phyloP scores from a whole-genome alignment of 2,888 invertebrate genomes.

The Mystacides longicornis region DNA sequence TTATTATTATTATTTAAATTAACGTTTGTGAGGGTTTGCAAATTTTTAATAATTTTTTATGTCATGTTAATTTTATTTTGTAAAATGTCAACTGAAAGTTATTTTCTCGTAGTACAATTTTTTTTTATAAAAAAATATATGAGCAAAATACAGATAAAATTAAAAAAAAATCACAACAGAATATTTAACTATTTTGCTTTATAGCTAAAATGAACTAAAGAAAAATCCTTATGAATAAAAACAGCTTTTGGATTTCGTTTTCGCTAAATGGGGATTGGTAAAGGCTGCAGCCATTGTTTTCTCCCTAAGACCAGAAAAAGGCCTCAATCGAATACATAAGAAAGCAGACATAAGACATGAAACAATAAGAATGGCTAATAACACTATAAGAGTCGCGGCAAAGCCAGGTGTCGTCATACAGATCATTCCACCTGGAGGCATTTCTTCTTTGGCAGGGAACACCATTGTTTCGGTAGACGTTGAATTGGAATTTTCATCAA shows the following conservation, averaged over 20 bases:
- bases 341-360: conserved; percentile 83
- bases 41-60: no score
- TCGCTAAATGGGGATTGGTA: conserved; percentile 28
- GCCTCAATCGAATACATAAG: conserved; percentile 72
- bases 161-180: background rate
- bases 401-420: conserved; percentile 95
- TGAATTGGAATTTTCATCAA: conserved; percentile 59
- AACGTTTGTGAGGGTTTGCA: no score
- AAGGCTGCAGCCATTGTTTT: conserved; percentile 44
- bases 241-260: conserved; percentile 50
- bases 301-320: conserved; percentile 53
- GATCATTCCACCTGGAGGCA: conserved; percentile 53
- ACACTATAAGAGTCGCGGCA: conserved; percentile 74
- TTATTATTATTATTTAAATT: no score
- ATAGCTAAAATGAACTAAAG: conserved; percentile 17
- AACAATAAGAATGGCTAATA: conserved; percentile 73
- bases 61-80: no score
- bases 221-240: conserved; percentile 55
- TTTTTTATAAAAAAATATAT: background rate
- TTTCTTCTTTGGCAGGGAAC: conserved; percentile 58
- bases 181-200: background rate
- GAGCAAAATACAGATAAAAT: background rate
- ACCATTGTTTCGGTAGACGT: conserved; percentile 59
- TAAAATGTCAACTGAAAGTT: no score
- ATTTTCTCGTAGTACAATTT: no score